Conservation (phyloP, 2,113 vertebrate species). For the Oreochromis aureus region DNA sequence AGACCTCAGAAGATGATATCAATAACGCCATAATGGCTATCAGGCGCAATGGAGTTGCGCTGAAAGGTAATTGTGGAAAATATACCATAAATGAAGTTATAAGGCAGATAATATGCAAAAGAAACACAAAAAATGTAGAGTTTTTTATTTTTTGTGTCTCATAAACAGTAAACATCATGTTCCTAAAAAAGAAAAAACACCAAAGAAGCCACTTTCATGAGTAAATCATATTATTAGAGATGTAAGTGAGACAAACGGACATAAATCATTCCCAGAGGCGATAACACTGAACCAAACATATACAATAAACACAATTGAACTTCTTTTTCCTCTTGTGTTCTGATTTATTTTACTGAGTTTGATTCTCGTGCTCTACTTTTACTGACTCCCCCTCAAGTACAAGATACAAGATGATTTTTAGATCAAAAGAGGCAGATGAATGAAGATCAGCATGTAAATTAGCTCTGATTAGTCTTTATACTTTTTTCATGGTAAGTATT, state of each 20-base stretch:
- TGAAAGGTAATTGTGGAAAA: conserved; percentile 75
- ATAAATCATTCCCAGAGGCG: background rate
- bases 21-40: conserved; percentile 88
- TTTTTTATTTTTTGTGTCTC: background rate
- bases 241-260: background rate
- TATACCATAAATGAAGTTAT: background rate
- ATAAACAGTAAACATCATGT: background rate
- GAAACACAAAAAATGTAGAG: background rate
- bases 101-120: rapidly evolving
- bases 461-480: background rate
- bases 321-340: background rate
- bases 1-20: conserved; percentile 73
- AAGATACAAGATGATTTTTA: background rate
- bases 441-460: background rate
- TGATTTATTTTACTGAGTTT: background rate
- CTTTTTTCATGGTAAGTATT: background rate
- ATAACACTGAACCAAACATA: background rate
- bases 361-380: background rate
- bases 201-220: background rate
- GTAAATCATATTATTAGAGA: background rate
- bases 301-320: background rate
- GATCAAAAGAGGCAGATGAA: background rate
- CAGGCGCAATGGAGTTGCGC: conserved; percentile 86
- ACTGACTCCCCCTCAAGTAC: background rate
- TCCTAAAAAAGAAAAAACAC: rapidly evolving